Conservation (phyloP, 1,140 invertebrate genomes). For the Pararge aegeria region DNA sequence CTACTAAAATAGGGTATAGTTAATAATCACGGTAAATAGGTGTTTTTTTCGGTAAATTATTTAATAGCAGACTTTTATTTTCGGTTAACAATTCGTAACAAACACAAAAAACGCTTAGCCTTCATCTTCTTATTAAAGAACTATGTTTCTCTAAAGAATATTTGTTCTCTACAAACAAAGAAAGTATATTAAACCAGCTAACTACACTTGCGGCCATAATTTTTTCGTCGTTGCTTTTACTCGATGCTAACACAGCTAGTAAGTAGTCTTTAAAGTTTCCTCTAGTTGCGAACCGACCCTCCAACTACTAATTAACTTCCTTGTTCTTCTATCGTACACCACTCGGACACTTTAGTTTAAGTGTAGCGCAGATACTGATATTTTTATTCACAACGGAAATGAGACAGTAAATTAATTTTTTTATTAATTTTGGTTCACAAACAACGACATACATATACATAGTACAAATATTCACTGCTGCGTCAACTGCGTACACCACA, state of each 20-base stretch:
- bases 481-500: too few relatives aligned
- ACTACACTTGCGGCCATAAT: background rate
- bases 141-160: background rate
- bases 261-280: constrained; percentile 25
- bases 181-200: constrained; percentile 7
- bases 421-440: constrained; percentile 13
- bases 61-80: too few relatives aligned
- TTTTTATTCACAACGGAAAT: background rate
- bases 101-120: too few relatives aligned
- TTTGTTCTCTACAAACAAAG: background rate
- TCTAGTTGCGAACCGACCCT: constrained; percentile 31
- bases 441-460: too few relatives aligned
- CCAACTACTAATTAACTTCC: constrained; percentile 46
- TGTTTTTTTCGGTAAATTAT: too few relatives aligned
- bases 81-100: too few relatives aligned
- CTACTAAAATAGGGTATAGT: too few relatives aligned
- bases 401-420: background rate
- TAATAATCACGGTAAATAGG: too few relatives aligned
- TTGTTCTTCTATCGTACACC: constrained; percentile 31
- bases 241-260: constrained; percentile 24
- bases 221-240: constrained; percentile 19
- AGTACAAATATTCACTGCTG: too few relatives aligned
- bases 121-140: background rate
- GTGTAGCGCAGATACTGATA: constrained; percentile 7
- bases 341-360: constrained; percentile 20